Base-by-base conservation (phyloP, 2,113 vertebrate genomes). In the Tapirus terrestris region DNA sequence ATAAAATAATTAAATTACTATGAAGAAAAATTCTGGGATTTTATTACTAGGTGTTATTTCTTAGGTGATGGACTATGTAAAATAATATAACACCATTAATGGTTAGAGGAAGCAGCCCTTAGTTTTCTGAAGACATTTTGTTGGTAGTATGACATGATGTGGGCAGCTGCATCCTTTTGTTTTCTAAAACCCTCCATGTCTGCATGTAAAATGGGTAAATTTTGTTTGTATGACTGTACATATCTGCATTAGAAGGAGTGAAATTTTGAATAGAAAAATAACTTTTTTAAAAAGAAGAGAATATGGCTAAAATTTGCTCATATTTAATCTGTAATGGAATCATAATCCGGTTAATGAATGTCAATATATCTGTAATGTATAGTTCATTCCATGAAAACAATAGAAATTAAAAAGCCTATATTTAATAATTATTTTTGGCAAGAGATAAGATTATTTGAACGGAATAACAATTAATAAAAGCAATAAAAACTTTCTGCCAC, bases 161-260 rank as follows among this genome's bases (percentile, higher is more conserved):
- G 70, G 76, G 10, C n/a, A 81, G 61, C 51, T 97, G 51, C 6
- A 63, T 65, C 23, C 39, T 84, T 79, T 33, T 90, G 20, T 81
- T 89, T 29, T 87, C 85, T 89, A 96, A 87, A 96, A 87, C 60
- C 33, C 23, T 53, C 72, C 51, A 73, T n/a, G 61, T 92, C 89
- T 97, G 65, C 56, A 86, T 91, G 36, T 80, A 87, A 97, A 87
- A 68, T 84, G 18, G 33, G 25, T 51, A 81, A 84, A 70, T 63
- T 93, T 76, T 91, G 31, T 94, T 95, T 96, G 43, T 10, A 82
- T 96, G n/a, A 53, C 76, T 65, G 20, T 72, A 56, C 4, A 9
- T 95, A 65, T 88, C n/a, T 89, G 16, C 33, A 53, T 82, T 79
- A 95, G 45, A 17, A 81, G 3, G 21, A 80, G 72, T 39, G 65